Conservation (phyloP, 2,888 invertebrate species). For the Scaeva pyrastri region DNA sequence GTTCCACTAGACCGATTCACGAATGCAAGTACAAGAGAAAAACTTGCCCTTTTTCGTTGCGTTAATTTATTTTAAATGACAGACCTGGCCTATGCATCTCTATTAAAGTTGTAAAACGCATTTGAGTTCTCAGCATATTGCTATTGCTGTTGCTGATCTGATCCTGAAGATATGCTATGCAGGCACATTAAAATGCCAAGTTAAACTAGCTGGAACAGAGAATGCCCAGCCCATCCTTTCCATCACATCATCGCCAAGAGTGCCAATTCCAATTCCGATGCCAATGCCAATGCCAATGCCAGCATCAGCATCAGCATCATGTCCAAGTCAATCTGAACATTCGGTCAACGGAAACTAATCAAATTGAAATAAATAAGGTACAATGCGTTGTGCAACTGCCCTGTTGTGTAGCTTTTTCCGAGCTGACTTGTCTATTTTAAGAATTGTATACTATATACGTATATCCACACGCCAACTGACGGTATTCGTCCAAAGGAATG, state of each 20-base stretch:
- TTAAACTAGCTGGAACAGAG: constrained; percentile 10
- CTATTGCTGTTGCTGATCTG: constrained; percentile 12
- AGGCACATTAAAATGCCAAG: constrained; percentile 35
- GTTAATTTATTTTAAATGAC: constrained; percentile 76
- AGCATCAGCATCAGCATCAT: constrained; percentile 18
- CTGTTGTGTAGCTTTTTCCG: constrained; percentile 18
- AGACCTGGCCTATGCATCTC: constrained; percentile 60
- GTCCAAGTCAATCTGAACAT: constrained; percentile 51
- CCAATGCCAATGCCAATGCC: neutral
- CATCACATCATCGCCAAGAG: neutral
- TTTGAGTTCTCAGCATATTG: constrained; percentile 37
- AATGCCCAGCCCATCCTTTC: neutral
- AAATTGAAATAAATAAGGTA: constrained; percentile 73
- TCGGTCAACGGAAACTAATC: constrained; percentile 66
- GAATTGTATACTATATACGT: constrained; percentile 15
- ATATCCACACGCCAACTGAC: constrained; percentile 25
- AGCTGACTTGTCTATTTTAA: constrained; percentile 54
- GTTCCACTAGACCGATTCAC: constrained; percentile 52
- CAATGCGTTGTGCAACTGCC: constrained; percentile 29
- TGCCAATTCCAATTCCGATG: neutral
- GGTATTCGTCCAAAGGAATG: constrained; percentile 25
- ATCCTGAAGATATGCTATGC: constrained; percentile 29
- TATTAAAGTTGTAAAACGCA: constrained; percentile 55
- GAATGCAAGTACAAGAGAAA: constrained; percentile 20
- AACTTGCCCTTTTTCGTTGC: constrained; percentile 51